A percentile compares a stretch with the other conserved stretches of the same genome.
These are phyloP conservation scores for Carlito syrichta DNA, from an alignment of 2,113 vertebrate species.

Conservation along the genomic window DNA sequence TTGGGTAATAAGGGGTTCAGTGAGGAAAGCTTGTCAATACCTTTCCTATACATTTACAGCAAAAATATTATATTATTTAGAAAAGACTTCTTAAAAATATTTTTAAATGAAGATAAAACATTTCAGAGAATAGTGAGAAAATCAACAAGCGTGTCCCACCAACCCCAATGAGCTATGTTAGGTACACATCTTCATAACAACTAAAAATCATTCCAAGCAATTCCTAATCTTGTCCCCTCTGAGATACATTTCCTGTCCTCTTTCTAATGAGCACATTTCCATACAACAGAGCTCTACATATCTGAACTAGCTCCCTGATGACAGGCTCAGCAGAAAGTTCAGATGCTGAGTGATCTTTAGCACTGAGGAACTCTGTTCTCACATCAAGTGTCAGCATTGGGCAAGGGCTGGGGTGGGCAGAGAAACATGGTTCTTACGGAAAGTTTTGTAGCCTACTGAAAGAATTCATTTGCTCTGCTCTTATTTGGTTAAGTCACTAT, in stretches of 20 bases:
- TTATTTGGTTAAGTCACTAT: neutral
- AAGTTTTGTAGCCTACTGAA: neutral
- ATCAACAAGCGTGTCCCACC: neutral
- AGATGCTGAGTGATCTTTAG: neutral
- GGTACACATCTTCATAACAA: neutral
- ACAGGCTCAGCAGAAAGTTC: neutral
- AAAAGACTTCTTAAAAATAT: neutral
- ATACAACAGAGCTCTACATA: rapidly evolving
- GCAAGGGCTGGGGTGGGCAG: rapidly evolving
- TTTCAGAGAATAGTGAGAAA: neutral
- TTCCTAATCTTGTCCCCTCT: neutral
- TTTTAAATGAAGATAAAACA: rapidly evolving
- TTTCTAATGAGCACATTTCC: neutral
- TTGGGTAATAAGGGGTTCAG: constrained; percentile 28
- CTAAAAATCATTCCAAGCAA: neutral
- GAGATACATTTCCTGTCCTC: neutral
- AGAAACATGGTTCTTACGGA: neutral
- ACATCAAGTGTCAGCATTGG: rapidly evolving
- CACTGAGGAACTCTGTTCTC: neutral
- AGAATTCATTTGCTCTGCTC: neutral
- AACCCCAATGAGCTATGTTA: neutral
- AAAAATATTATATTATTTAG: constrained; percentile 49
- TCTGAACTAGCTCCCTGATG: neutral
- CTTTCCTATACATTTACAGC: constrained; percentile 26
- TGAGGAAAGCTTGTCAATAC: constrained; percentile 3